Evolutionary conservation across 2,888 invertebrate genomes (phyloP), one percentile per base, ranked within the genome.

Genomic region (Drosophila meridiana): DNA sequence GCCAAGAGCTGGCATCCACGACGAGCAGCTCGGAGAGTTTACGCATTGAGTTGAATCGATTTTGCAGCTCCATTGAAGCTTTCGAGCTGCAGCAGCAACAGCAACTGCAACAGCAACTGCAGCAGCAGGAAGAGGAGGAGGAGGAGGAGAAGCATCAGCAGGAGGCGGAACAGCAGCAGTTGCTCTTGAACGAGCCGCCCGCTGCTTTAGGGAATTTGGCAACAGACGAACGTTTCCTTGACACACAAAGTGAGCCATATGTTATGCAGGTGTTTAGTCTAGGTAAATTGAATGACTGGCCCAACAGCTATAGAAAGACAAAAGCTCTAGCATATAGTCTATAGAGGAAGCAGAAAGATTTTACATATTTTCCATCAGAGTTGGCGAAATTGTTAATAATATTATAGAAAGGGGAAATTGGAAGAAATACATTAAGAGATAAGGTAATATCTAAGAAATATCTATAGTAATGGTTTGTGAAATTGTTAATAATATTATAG

Each of bases 11-110:
- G 63, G 50, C 50, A 7, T 62, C 80, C 26, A 47, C 48, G 8
- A 56, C 73, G 5, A 42, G 65, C 59, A 90, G 87, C 58, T 80
- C 91, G 47, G 91, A 91, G 58, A 85, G 87, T 45, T 61, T 91
- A 61, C 91, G 86, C 13, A 77, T 84, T 52, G 91, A 92, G 52
- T 63, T 91, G 53, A 89, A 83, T 56, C 82, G 90, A 5, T 88
- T 91, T 28, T 90, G 91, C 62, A 69, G 78, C 53, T 83, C 91
- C 65, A 82, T 92, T 56, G 85, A 88, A 36, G 76, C 81, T 0
- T 70, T 87, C 8, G 90, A 89, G 43, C 70, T 69, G 20, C 78
- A 77, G 48, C 69, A 72, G 0, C 50, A 77, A 0, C 57, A 65
- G 30, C 48, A 56, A 2, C 38, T 57, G 14, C 42, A 67, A 14